phyloP scores from a whole-genome alignment of 2,888 invertebrate species.

The Sympetrum striolatum region DNA sequence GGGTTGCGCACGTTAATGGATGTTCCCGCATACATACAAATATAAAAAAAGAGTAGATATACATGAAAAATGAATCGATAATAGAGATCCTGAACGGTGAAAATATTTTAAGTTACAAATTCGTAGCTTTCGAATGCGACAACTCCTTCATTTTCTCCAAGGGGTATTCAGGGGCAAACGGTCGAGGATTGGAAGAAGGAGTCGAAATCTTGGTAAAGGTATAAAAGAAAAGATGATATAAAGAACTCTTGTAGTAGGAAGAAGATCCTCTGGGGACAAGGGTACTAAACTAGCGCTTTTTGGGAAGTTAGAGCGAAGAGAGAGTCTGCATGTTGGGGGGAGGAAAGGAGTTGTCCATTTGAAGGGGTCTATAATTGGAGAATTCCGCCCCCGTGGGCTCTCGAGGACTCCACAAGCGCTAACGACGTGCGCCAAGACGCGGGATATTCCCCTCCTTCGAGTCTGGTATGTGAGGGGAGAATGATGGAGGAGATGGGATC shows the following conservation, averaged over 20 bases:
- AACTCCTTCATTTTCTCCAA: too few species aligned
- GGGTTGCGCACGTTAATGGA: too few species aligned
- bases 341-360: background rate
- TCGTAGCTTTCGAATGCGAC: too few species aligned
- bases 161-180: slow-evolving; percentile 44
- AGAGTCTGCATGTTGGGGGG: background rate
- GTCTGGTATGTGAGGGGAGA: background rate
- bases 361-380: slow-evolving; percentile 31
- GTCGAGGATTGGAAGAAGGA: background rate
- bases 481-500: background rate
- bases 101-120: too few species aligned
- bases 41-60: too few species aligned
- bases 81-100: too few species aligned
- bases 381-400: background rate
- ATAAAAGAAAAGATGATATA: background rate
- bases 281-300: background rate
- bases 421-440: slow-evolving; percentile 24
- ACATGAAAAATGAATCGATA: too few species aligned
- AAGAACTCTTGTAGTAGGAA: background rate
- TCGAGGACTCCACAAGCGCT: background rate
- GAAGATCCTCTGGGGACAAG: background rate
- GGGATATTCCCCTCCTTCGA: background rate
- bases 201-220: background rate
- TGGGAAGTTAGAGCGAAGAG: background rate
- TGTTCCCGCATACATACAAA: too few species aligned